Evolutionary conservation across 2,113 vertebrate species (phyloP).

Genomic region (Hystrix brachyura): DNA sequence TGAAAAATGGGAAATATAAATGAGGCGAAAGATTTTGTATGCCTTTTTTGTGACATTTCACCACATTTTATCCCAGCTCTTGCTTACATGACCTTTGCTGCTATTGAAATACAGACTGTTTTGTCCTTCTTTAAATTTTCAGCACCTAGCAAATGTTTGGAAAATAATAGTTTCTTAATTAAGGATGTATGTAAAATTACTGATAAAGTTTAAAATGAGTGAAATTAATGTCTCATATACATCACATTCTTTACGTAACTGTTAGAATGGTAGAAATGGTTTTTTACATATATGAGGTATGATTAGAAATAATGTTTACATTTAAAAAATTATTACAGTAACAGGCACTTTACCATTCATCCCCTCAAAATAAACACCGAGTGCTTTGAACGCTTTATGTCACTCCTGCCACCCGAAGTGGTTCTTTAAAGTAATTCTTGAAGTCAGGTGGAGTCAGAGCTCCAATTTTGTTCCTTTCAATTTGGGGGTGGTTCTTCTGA

Average conservation of each 20-base stretch:
- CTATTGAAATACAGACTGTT: background rate
- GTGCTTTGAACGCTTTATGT: background rate
- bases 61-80: background rate
- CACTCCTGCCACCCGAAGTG: background rate
- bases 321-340: background rate
- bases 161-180: background rate
- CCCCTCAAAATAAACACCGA: background rate
- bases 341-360: background rate
- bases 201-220: background rate
- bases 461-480: background rate
- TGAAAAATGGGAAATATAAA: background rate
- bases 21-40: background rate
- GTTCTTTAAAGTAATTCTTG: background rate
- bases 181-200: background rate
- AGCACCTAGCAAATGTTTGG: background rate
- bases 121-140: background rate
- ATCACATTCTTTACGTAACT: background rate
- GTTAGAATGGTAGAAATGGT: background rate
- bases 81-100: background rate
- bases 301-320: background rate
- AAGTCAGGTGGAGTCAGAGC: no score
- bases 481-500: background rate
- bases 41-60: background rate
- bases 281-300: background rate
- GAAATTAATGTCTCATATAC: background rate